These are phyloP conservation scores for Parnassius glacialis DNA, from an alignment of 2,888 invertebrate species.

Conservation along the genomic window DNA sequence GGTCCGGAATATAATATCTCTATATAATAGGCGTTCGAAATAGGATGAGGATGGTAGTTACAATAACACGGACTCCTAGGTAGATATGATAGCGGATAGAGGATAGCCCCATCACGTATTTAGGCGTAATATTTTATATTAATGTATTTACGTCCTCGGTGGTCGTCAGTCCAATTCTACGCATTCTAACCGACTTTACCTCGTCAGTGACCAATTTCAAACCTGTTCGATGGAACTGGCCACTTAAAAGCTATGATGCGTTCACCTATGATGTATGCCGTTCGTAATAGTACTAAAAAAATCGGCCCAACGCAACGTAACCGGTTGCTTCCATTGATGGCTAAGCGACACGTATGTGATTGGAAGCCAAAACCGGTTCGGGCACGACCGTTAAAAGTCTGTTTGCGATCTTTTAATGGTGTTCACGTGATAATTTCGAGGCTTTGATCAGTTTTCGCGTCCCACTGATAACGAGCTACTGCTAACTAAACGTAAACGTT, in stretches of 20 bases:
- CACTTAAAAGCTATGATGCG: constrained; percentile 21
- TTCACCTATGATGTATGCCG: constrained; percentile 18
- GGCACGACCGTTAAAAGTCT: constrained; percentile 60
- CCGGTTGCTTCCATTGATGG: constrained; percentile 35
- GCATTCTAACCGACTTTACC: constrained; percentile 54
- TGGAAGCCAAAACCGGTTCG: constrained; percentile 51
- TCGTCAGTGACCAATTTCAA: constrained; percentile 44
- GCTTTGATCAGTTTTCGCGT: constrained; percentile 45
- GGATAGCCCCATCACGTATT: no score
- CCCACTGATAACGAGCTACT: constrained; percentile 19
- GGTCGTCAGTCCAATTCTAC: constrained; percentile 34
- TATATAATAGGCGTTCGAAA: no score
- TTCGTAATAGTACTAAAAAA: constrained; percentile 27
- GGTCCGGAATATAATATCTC: no score
- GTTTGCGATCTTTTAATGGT: constrained; percentile 50
- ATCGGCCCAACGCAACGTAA: constrained; percentile 22
- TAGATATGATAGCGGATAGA: no score
- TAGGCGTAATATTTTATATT: no score
- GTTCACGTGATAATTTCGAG: constrained; percentile 46
- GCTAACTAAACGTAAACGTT: constrained; percentile 13
- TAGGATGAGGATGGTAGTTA: no score
- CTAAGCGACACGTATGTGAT: constrained; percentile 41
- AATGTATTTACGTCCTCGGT: no score
- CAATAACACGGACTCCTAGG: no score
- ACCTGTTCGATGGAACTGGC: constrained; percentile 36